A percentile compares a stretch with the other conserved stretches of the same genome.
Evolutionary conservation across 2,888 invertebrate genomes (phyloP).

Genomic region (Homarus gammarus): DNA sequence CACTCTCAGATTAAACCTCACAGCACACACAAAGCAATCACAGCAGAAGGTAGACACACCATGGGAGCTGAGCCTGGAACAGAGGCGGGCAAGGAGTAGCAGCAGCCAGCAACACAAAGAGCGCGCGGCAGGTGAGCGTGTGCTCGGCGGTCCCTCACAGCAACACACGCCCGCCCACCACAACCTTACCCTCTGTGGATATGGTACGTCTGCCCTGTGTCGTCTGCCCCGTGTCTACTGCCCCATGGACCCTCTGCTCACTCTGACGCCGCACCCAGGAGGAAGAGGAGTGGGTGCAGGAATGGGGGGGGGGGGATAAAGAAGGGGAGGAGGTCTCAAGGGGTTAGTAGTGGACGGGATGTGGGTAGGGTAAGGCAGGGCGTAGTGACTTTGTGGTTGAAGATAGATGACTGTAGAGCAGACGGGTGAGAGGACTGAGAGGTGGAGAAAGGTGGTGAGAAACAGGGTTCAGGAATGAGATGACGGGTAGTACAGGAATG

Average conservation of each 20-base stretch:
- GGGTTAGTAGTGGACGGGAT: constrained; percentile 3
- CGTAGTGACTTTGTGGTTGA: neutral
- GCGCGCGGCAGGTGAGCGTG: neutral
- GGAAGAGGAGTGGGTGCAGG: neutral
- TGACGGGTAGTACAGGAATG: neutral
- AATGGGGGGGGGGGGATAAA: neutral
- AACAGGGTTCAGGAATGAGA: neutral
- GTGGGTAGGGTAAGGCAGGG: neutral
- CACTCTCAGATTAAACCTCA: neutral
- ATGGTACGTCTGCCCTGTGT: constrained; percentile 3
- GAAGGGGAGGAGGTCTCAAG: neutral
- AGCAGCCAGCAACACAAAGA: neutral
- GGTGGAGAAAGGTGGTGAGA: neutral
- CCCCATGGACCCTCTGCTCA: constrained; percentile 2
- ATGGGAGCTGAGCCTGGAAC: too few species aligned
- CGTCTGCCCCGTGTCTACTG: constrained; percentile 10
- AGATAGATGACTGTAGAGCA: neutral
- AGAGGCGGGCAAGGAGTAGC: too few species aligned
- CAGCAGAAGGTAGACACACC: too few species aligned
- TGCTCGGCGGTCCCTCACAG: neutral
- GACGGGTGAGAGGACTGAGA: neutral
- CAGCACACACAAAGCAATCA: too few species aligned
- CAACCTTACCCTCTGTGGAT: constrained; percentile 3
- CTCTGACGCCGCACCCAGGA: neutral
- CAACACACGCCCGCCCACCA: neutral